Evolutionary conservation across 2,113 vertebrate genomes (phyloP).

Genomic region (Spea bombifrons): DNA sequence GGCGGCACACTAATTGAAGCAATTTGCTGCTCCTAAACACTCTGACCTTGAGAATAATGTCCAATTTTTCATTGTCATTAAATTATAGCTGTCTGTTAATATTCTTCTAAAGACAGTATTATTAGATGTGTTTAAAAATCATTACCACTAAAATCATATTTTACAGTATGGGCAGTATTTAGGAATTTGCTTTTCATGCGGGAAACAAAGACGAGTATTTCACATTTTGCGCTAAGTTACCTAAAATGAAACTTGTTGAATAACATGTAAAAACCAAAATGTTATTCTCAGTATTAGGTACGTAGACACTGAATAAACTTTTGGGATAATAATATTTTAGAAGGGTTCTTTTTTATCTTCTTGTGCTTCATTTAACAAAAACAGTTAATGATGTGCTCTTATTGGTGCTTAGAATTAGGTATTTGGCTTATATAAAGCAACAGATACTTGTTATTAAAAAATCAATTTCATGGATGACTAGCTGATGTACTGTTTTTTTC

Average conservation of each 20-base stretch:
- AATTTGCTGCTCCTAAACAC: conserved; percentile 23
- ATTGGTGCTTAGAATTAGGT: conserved; percentile 92
- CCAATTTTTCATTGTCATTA: too few relatives aligned
- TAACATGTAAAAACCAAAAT: too few relatives aligned
- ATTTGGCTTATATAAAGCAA: conserved; percentile 86
- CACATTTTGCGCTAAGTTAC: too few relatives aligned
- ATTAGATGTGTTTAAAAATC: too few relatives aligned
- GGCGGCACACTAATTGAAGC: conserved; percentile 25
- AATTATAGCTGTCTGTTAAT: too few relatives aligned
- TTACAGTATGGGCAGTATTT: too few relatives aligned
- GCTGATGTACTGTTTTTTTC: conserved; percentile 65
- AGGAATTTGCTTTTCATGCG: too few relatives aligned
- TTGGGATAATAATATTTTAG: conserved; percentile 83
- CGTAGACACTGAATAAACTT: conserved; percentile 85
- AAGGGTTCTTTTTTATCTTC: conserved; percentile 69
- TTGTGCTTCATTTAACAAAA: conserved; percentile 85
- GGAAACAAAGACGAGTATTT: too few relatives aligned
- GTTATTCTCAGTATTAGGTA: too few relatives aligned
- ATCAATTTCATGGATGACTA: conserved; percentile 96
- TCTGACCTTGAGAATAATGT: conserved; percentile 32
- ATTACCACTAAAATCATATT: too few relatives aligned
- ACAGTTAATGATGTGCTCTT: conserved; percentile 87
- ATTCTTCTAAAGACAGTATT: too few relatives aligned
- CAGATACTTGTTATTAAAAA: conserved; percentile 97
- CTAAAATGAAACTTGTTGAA: too few relatives aligned